Evolutionary conservation across 2,888 invertebrate genomes (phyloP).

Genomic region (Anagyrus pseudococci): DNA sequence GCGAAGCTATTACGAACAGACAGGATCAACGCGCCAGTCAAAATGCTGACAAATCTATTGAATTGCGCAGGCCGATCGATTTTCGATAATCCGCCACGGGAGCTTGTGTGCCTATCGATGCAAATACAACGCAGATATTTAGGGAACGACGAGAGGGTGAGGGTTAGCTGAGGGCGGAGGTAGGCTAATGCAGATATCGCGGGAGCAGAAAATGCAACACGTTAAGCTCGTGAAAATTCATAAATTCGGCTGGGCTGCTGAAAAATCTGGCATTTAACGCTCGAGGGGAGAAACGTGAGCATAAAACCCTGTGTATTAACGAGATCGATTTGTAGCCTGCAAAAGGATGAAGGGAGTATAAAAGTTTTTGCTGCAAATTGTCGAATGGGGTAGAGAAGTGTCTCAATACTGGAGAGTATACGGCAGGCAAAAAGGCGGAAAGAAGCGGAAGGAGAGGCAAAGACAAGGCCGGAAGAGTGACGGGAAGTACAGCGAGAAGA

Average conservation of each 20-base stretch:
- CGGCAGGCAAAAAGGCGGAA: no score
- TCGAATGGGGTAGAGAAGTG: not conserved
- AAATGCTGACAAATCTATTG: not conserved
- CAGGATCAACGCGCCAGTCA: conserved; percentile 1
- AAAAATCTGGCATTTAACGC: not conserved
- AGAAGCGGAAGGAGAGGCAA: no score
- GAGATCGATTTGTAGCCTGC: no score
- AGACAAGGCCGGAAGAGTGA: conserved; percentile 26
- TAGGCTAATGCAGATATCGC: no score
- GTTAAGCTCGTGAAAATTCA: not conserved
- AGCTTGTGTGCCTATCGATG: not conserved
- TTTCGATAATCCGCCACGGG: conserved; percentile 7
- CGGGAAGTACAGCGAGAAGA: conserved; percentile 20
- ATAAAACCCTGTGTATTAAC: no score
- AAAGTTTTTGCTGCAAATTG: conserved; percentile 13
- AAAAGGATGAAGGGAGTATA: no score
- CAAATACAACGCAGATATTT: not conserved
- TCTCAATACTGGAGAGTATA: no score
- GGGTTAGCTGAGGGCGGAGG: no score
- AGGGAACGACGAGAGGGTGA: no score
- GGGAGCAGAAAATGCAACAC: not conserved
- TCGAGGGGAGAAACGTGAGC: no score
- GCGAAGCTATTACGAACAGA: not conserved
- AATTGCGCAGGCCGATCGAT: not conserved
- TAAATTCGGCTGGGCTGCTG: not conserved